Conservation (phyloP, 2,113 vertebrate species). For the Charadrius vociferus region DNA sequence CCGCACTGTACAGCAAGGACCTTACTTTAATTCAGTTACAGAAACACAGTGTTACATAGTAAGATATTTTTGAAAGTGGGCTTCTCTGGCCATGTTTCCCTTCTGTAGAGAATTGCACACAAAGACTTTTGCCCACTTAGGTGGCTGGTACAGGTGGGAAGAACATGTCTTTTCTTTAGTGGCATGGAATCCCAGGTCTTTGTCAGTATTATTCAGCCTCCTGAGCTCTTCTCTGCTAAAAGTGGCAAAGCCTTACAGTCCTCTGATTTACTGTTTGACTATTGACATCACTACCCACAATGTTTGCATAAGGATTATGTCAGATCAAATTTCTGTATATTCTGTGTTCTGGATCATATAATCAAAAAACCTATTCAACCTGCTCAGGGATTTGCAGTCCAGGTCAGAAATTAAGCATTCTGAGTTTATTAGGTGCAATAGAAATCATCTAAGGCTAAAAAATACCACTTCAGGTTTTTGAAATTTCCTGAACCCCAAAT, state of each 20-base stretch:
- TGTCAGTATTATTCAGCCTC: neutral
- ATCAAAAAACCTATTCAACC: neutral
- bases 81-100: neutral
- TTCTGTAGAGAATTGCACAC: neutral
- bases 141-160: neutral
- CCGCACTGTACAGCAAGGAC: neutral
- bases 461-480: neutral
- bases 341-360: neutral
- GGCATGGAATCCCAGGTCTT: neutral
- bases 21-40: neutral
- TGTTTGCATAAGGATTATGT: neutral
- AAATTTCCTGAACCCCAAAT: neutral
- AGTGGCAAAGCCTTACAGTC: neutral
- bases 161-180: neutral
- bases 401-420: neutral
- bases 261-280: neutral
- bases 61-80: neutral
- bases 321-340: neutral
- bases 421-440: neutral
- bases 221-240: neutral
- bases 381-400: neutral
- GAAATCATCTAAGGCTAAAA: neutral
- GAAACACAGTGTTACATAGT: neutral
- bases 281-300: neutral
- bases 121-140: neutral